Base-by-base conservation (phyloP, 1,140 invertebrate genomes). In the Marisa cornuarietis region DNA sequence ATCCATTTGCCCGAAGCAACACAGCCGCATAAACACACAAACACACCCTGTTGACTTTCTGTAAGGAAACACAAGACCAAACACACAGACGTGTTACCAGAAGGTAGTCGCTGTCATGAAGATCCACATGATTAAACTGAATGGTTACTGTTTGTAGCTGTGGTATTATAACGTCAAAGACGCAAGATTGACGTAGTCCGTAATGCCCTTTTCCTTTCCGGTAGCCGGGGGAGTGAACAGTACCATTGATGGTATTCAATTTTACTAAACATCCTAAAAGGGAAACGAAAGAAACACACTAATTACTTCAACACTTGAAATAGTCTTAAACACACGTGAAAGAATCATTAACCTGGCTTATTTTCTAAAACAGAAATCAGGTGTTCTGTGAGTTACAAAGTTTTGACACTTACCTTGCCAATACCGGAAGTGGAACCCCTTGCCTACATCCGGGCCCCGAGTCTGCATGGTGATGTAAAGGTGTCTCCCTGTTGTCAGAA, bases 401-500 rank as follows among this genome's bases (percentile, higher is more conserved):
- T 42, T 42, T n/a, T 16, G 5, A 22, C 24, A 22, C 69, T 31
- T 8, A 76, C 74, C 74, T n/a, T 76, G 62, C 74, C 74, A 76
- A 31, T 65, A 66, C 65, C 62, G 62, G 31, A 76, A 76, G 61
- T 65, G 52, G 31, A 76, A 76, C 7, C 74, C 74, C 62, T 24
- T 66, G 61, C 74, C 74, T 62, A 26, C 51, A 4, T 49, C 61
- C 58, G 65, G 26, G 3, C 74, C 74, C 1, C 74, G 61, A 18
- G 74, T 76, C 49, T 61, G 61, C 74, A 76, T 76, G 31, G 74
- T 63, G 62, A 76, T 51, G 61, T 63, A 76, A 24, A 76, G 26
- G 6, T 76, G 61, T 4, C 62, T 62, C 1, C 62, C 11, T 0
- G 74, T 76, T 22, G 52, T 22, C 62, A 65, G 61, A 61, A 76